These are phyloP conservation scores for Mallotus villosus DNA, from an alignment of 2,797 vertebrate species.

Conservation along the genomic window DNA sequence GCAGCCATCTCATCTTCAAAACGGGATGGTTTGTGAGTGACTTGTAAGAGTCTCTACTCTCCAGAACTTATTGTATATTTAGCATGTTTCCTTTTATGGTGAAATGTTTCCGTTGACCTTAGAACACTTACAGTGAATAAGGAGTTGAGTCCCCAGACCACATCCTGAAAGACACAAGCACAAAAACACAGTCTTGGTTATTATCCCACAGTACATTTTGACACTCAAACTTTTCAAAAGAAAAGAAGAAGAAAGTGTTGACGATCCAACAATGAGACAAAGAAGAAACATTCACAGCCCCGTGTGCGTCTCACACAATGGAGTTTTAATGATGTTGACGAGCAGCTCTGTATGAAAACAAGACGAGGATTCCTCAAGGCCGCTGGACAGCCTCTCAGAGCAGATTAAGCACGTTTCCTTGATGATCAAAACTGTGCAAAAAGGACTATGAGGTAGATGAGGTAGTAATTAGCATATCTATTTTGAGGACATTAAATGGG, in stretches of 20 bases:
- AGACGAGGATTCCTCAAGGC: not conserved
- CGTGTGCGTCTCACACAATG: not conserved
- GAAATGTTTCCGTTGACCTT: not conserved
- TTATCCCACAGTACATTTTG: not conserved
- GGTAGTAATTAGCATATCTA: conserved; percentile 8
- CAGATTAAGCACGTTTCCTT: not conserved
- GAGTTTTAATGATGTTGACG: not conserved
- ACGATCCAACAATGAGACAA: not conserved
- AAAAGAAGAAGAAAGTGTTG: too few relatives aligned
- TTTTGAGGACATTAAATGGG: not conserved
- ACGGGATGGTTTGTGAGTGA: not conserved
- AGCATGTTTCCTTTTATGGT: not conserved
- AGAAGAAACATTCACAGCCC: too few relatives aligned
- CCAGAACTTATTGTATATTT: not conserved
- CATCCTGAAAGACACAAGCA: conserved; percentile 77
- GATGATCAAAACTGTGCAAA: conserved; percentile 1
- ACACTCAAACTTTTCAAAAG: not conserved
- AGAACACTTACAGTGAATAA: conserved; percentile 95
- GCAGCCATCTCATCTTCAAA: conserved; percentile 24
- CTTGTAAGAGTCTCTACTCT: too few relatives aligned
- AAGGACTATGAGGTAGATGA: not conserved
- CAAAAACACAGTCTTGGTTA: conserved; percentile 23
- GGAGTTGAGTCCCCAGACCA: conserved; percentile 98
- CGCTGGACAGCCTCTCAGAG: not conserved
- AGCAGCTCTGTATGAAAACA: not conserved